Evolutionary conservation across 2,888 invertebrate genomes (phyloP).

Genomic region (Netelia melanura): DNA sequence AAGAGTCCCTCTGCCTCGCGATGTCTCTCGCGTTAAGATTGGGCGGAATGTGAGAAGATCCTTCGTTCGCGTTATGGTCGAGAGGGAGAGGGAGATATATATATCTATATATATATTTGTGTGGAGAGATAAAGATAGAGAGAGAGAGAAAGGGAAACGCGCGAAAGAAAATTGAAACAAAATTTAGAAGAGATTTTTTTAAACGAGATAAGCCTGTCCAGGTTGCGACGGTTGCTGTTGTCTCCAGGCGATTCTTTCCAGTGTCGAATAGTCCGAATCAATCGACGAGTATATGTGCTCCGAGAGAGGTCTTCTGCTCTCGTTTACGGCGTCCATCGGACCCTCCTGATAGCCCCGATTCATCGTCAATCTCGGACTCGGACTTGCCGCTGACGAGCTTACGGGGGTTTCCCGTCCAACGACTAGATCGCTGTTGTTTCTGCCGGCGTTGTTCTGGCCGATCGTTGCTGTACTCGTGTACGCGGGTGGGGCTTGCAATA

Average conservation of each 20-base stretch:
- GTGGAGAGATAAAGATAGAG: slow-evolving; percentile 1
- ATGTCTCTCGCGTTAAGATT: slow-evolving; percentile 45
- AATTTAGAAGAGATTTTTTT: slow-evolving; percentile 71
- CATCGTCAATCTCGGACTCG: slow-evolving; percentile 86
- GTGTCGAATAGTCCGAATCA: slow-evolving; percentile 94
- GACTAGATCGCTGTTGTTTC: slow-evolving; percentile 62
- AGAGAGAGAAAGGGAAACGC: not conserved
- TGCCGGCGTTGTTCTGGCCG: slow-evolving; percentile 73
- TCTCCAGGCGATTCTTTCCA: slow-evolving; percentile 89
- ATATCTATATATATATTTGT: too few species aligned
- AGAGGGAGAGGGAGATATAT: slow-evolving; percentile 9
- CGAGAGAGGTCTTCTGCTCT: slow-evolving; percentile 89
- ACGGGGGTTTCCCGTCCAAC: slow-evolving; percentile 86
- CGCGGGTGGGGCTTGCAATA: slow-evolving; percentile 86
- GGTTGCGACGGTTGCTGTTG: slow-evolving; percentile 85
- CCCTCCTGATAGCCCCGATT: slow-evolving; percentile 83
- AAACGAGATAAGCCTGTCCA: slow-evolving; percentile 85
- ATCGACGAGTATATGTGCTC: slow-evolving; percentile 96
- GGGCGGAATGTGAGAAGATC: slow-evolving; percentile 52
- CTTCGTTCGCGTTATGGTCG: not conserved
- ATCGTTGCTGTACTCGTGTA: slow-evolving; percentile 84
- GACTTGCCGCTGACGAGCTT: slow-evolving; percentile 88
- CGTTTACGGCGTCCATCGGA: slow-evolving; percentile 76
- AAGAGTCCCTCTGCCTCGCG: slow-evolving; percentile 25
- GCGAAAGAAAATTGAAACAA: slow-evolving; percentile 7